Base-by-base conservation (phyloP, 2,888 invertebrate genomes). In the Calephelis perditalis region DNA sequence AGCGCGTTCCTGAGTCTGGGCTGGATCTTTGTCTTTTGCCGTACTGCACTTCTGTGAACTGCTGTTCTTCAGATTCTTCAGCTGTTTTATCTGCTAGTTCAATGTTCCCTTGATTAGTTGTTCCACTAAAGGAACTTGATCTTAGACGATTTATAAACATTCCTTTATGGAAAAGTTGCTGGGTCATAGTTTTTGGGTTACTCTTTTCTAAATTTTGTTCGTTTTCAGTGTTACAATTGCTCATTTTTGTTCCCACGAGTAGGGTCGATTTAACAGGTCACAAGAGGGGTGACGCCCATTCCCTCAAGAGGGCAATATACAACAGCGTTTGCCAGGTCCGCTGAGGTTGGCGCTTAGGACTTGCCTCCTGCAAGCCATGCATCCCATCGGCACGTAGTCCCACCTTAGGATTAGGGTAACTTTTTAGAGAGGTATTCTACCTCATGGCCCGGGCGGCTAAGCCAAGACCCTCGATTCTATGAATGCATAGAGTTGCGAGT, bases 391-490 rank as follows among this genome's bases (percentile, higher is more conserved):
- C 67, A 58, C 66, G 64, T 60, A 55, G 43, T 64, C 63, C 59
- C 66, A 65, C 65, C 61, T 11, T 67, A 45, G 63, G 47, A 61
- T 67, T 68, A 15, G 65, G 65, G 64, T 67, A 12, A 58, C n/a
- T 63, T 61, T 66, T 68, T 67, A 66, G 9, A 37, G 62, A 68
- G 58, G 66, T 52, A 62, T 59, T 67, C 65, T 64, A 43, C 64
- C 60, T 63, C 47, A 9, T 57, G 26, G 45, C 52, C 52, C 60
- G 57, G 58, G 60, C 57, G 46, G 37, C 37, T 47, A 60, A 60
- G 60, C 56, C 15, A 15, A 15, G 15, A 15, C 15, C 15, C 15
- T 15, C 15, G 15, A 15, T 15, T 15, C 15, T 15, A 15, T 15
- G 15, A 15, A 15, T 15, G 15, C 15, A 15, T 15, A 15, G 15